Evolutionary conservation across 2,797 vertebrate species (phyloP), one percentile per base, ranked within the genome.

Genomic region (Phylloscopus collybita): DNA sequence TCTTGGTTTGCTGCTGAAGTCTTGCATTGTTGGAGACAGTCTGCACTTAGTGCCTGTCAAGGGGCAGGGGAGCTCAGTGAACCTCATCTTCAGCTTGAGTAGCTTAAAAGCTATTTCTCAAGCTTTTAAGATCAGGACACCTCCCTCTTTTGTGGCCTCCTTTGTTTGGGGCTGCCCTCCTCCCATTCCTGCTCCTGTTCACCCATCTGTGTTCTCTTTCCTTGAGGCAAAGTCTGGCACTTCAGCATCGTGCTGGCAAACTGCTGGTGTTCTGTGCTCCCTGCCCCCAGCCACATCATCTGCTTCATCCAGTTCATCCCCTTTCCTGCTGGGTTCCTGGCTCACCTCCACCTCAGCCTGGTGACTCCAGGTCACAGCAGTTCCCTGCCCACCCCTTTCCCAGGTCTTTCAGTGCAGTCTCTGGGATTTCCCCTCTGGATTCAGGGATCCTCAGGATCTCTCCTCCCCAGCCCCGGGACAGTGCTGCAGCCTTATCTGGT

Each of bases 401-500:
- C 34, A 7, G 21, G 4, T 47, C 34, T 73, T 49, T 54, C 32
- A 42, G 51, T 16, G 64, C 59, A 49, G 29, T 34, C 54, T 9
- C 40, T 25, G 75, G 60, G 50, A 17, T 80, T 93, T 56, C 73
- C 65, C 36, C 16, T 64, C 23, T 2, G 22, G 5, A 8, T 5
- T 1, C 0, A 0, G 45, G 36, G 49, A 86, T 90, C 49, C 75
- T 90, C 0, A 0, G 23, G 18, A 67, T 86, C 45, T 70, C 61
- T 91, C 45, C 42, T 83, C 25, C 40, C 32, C 49, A 22, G 59
- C 51, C 15, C 40, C 34, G 3, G 57, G 76, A n/a, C 50, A 64
- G 49, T 71, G 57, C 54, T 44, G 7, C 59, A 57, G 70, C 51
- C 72, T 94, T 94, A 92, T 95, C 94, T 78, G 76, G 12, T 66